Base-by-base conservation (phyloP, 1,140 invertebrate species). In the Brevipalpus yothersi region DNA sequence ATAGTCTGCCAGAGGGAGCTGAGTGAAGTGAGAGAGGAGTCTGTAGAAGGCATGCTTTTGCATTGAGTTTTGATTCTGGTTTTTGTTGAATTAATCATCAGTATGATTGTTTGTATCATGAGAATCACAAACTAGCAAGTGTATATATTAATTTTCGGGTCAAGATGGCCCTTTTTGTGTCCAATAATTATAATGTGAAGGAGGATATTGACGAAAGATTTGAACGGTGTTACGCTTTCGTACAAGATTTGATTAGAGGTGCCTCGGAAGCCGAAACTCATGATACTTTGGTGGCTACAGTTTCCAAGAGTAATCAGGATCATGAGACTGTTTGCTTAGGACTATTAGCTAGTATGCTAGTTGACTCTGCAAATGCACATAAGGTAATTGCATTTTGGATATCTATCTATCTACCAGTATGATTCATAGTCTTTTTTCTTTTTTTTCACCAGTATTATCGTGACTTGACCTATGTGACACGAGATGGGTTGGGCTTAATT, bases 191-290 rank as follows among this genome's bases (percentile, higher is more conserved):
- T 31, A 31, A 5, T 31, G 31, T 31, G 5, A 60, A 57, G 41
- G 53, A 56, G 39, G 59, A 60, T 17, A 47, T 56, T 45, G 59
- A 60, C 17, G 59, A 60, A 47, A 54, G 86, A 78, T 83, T 87
- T 66, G 86, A 91, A 69, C 79, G 81, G 68, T 83, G 83, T 65
- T 85, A 84, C 71, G 73, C 73, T 61, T 78, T 76, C 66, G 74
- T 93, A 58, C 82, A 83, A 70, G 79, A 76, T 65, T 72, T 92
- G 62, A 80, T 82, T 39, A 75, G 78, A 59, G 86, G 84, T 59
- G 76, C 88, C 61, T 88, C 84, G 60, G 90, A 95, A 69, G 88
- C 92, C 70, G 90, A 95, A 73, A 80, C 83, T 62, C 87, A 93
- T 68, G 89, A 94, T 72, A 82, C 81, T 12, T 74, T 94, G 12